A percentile compares a stretch with the other conserved stretches of the same genome.
Evolutionary conservation across 2,888 invertebrate species (phyloP).

Genomic region (Linnaemya vulpina): DNA sequence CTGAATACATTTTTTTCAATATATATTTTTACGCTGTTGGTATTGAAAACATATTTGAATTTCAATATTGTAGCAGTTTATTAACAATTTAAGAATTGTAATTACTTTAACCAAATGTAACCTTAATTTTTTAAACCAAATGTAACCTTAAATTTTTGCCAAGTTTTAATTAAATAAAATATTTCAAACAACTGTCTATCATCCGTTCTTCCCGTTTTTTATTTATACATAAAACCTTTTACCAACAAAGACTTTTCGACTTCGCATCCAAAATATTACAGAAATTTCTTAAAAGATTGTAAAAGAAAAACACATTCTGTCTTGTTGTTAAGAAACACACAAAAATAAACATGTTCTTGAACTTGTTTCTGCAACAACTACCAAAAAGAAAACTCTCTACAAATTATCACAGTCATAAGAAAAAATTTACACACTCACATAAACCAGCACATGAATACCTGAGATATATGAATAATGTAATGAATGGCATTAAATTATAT

Average conservation of each 20-base stretch:
- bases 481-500: constrained; percentile 32
- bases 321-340: background rate
- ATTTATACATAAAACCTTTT: background rate
- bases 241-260: background rate
- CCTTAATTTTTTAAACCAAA: too few species aligned
- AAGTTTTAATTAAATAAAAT: constrained; percentile 17
- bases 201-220: background rate
- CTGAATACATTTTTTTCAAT: too few species aligned
- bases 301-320: constrained; percentile 11
- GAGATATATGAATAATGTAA: too few species aligned
- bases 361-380: constrained; percentile 5
- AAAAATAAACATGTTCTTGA: constrained; percentile 21
- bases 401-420: constrained; percentile 57
- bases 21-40: too few species aligned
- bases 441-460: background rate
- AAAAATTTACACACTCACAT: background rate
- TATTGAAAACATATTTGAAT: too few species aligned
- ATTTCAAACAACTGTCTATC: background rate
- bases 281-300: constrained; percentile 4
- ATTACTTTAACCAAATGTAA: too few species aligned
- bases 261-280: background rate
- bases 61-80: too few species aligned
- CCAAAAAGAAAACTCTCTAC: constrained; percentile 57
- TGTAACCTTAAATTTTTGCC: background rate
- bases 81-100: too few species aligned